A percentile compares a stretch with the other conserved stretches of the same genome.
Evolutionary conservation across 2,797 vertebrate species (phyloP).

Genomic region (Schizothorax lantsangensis): DNA sequence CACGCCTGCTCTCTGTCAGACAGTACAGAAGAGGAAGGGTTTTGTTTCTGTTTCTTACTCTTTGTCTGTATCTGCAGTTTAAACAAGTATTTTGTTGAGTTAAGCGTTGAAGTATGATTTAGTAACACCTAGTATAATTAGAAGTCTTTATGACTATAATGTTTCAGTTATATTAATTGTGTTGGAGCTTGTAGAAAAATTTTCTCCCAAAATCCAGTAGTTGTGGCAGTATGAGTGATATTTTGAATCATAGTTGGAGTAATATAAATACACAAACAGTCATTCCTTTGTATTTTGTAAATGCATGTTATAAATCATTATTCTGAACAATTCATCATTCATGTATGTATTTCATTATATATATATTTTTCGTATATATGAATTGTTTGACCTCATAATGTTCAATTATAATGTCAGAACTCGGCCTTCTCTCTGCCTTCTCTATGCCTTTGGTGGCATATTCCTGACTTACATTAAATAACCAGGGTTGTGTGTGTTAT

Average conservation of each 20-base stretch:
- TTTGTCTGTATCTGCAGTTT: neutral
- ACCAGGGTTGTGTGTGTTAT: neutral
- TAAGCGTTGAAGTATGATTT: neutral
- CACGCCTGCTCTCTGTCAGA: neutral
- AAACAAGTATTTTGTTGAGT: neutral
- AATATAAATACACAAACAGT: neutral
- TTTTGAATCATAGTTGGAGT: neutral
- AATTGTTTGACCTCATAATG: neutral
- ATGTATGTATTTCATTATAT: neutral
- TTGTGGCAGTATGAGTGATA: neutral
- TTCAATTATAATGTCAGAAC: neutral
- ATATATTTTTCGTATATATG: neutral
- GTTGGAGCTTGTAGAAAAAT: neutral
- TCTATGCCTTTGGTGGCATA: neutral
- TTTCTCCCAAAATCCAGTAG: neutral
- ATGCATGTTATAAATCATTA: neutral
- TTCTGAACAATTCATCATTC: neutral
- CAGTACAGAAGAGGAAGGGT: neutral
- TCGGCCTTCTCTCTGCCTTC: neutral
- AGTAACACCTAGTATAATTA: neutral
- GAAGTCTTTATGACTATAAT: neutral
- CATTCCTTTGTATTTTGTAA: neutral
- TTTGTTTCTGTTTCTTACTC: conserved; percentile 3
- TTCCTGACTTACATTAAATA: neutral
- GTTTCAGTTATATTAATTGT: neutral